Conservation (phyloP, 2,113 vertebrate genomes). For the Chionomys nivalis region DNA sequence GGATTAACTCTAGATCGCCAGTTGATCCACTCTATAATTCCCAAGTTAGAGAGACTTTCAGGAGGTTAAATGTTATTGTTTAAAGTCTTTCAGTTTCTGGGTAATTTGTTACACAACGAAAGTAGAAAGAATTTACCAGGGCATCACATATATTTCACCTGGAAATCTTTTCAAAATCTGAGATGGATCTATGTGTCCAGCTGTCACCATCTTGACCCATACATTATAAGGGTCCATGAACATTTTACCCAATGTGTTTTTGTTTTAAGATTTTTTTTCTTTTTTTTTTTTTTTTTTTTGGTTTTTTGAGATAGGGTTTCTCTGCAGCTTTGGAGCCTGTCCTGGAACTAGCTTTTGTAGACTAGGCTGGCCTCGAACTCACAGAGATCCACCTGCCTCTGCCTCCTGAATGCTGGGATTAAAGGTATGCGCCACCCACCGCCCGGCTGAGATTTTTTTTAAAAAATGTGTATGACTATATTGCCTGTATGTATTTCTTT, state of each 20-base stretch:
- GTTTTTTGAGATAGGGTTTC: too few relatives aligned
- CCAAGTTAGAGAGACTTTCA: not conserved
- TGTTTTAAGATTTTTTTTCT: not conserved
- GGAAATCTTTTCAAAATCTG: not conserved
- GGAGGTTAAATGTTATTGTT: not conserved
- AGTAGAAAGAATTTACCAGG: not conserved
- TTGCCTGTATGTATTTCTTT: not conserved
- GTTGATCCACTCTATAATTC: not conserved
- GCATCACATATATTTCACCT: not conserved
- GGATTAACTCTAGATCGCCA: not conserved
- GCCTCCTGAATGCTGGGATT: too few relatives aligned
- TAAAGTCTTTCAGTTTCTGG: not conserved
- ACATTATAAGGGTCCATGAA: not conserved
- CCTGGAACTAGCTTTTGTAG: too few relatives aligned
- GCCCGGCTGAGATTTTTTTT: too few relatives aligned
- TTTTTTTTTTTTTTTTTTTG: not conserved
- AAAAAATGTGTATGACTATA: not conserved
- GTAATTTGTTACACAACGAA: not conserved
- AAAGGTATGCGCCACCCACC: too few relatives aligned
- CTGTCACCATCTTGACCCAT: not conserved
- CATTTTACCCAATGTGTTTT: not conserved
- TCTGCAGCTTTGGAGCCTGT: too few relatives aligned
- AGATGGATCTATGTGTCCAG: not conserved
- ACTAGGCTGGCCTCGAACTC: too few relatives aligned
- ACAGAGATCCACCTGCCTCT: too few relatives aligned